Conservation (phyloP, 2,113 vertebrate genomes). For the Bufo bufo region DNA sequence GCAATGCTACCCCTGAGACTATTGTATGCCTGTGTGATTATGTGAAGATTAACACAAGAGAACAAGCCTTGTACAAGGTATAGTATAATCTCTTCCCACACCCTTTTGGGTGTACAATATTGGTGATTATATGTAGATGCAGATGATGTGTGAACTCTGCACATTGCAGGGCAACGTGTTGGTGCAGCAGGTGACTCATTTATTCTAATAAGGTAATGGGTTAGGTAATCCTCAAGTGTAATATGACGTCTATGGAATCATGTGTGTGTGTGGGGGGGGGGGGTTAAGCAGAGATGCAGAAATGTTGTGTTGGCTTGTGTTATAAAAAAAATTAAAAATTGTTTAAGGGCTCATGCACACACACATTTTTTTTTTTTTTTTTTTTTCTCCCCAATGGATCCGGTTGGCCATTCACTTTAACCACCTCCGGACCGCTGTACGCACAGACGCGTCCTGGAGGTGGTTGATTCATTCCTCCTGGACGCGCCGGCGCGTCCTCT, state of each 20-base stretch:
- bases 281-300: not conserved
- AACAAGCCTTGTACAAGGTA: not conserved
- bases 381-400: no score
- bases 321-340: not conserved
- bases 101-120: constrained; percentile 44
- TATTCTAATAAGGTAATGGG: not conserved
- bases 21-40: not conserved
- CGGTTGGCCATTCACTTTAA: no score
- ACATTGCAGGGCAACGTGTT: constrained; percentile 30
- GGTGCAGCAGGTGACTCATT: constrained; percentile 20
- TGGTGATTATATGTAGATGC: constrained; percentile 37
- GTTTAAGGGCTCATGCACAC: no score
- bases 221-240: not conserved
- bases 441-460: no score
- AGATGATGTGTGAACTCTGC: not conserved
- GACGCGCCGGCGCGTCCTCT: no score
- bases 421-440: no score
- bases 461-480: no score
- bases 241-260: not conserved
- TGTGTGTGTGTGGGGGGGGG: not conserved
- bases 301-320: not conserved
- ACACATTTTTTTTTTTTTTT: no score
- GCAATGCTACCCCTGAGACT: not conserved
- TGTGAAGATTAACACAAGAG: not conserved
- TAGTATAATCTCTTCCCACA: constrained; percentile 22